Evolutionary conservation across 2,113 vertebrate genomes (phyloP), one percentile per base, ranked within the genome.

Genomic region (Rhinolophus sinicus): DNA sequence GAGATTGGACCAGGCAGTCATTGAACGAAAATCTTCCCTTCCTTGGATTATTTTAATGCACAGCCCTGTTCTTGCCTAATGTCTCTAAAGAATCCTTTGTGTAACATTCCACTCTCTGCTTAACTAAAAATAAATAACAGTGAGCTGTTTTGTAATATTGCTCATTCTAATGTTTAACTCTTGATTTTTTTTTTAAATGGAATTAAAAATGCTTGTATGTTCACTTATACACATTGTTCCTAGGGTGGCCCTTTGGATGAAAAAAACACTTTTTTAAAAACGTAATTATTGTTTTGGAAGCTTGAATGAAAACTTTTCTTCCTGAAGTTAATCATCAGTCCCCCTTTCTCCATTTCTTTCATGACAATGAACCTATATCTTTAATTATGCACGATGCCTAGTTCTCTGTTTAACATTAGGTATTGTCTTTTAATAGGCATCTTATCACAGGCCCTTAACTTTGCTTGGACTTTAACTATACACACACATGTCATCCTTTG

Each of bases 11-110:
- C 65, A 84, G 70, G 26, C 12, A 15, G 38, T 56, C 72, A 50
- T 93, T 93, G 75, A 84, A 83, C 13, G 77, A 10, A 80, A 87
- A 47, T 88, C 64, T 86, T 96, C 19, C 19, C 22, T 86, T 90
- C 15, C 56, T 12, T 88, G 54, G 30, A 89, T 89, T 78, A 64
- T 84, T 83, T 88, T 72, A 72, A 90, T 67, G 28, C 4, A 85
- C 5, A 87, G 22, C 35, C 44, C 10, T 70, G 52, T 84, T 96
- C 4, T 67, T 80, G 33, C 19, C 38, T 30, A 26, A 26, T 80
- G 26, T 86, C 62, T 90, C 10, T 35, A 76, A 77, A 65, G 64
- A 84, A 78, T 80, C 54, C 35, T 78, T 50, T 85, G 35, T 69
- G 9, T 88, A 72, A 77, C 21, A 64, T 70, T 88, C 14, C 5